Percentiles rank a stretch among this genome's conserved stretches.
Evolutionary conservation across 1,140 invertebrate genomes (phyloP).

Genomic region (Panagrolaimus sp.): DNA sequence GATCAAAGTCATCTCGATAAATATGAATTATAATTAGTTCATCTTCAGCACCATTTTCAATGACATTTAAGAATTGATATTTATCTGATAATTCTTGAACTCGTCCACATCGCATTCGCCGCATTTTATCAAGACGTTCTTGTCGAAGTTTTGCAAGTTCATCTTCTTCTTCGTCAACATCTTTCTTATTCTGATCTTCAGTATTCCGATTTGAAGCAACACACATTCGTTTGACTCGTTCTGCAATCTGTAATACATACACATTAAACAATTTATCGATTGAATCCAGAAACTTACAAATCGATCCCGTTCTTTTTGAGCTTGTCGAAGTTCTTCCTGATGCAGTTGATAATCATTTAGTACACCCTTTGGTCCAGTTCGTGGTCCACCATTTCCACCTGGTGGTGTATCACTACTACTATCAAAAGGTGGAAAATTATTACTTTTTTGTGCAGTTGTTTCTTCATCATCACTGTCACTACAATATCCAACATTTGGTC

Average conservation of each 20-base stretch:
- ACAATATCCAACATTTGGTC: constrained; percentile 46
- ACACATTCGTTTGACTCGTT: constrained; percentile 42
- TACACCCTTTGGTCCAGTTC: constrained; percentile 47
- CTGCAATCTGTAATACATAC: constrained; percentile 33
- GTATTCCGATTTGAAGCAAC: constrained; percentile 18
- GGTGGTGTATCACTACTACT: background rate
- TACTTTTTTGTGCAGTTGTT: background rate
- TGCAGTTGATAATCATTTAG: constrained; percentile 37
- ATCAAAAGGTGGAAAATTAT: background rate
- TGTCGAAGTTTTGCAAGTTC: constrained; percentile 35
- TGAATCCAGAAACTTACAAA: background rate
- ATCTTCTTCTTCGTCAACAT: constrained; percentile 35
- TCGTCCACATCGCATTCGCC: constrained; percentile 24
- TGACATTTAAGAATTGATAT: constrained; percentile 33
- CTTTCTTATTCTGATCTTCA: constrained; percentile 23
- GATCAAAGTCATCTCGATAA: constrained; percentile 39
- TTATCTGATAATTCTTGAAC: constrained; percentile 32
- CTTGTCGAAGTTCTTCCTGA: background rate
- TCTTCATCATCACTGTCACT: constrained; percentile 41
- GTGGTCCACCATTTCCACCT: too few species aligned
- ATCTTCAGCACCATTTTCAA: constrained; percentile 25
- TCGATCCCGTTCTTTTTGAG: background rate
- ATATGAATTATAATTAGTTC: constrained; percentile 33
- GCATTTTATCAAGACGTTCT: constrained; percentile 34
- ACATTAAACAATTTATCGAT: background rate